Evolutionary conservation across 1,140 invertebrate genomes (phyloP).

Genomic region (Vanessa tameamea): DNA sequence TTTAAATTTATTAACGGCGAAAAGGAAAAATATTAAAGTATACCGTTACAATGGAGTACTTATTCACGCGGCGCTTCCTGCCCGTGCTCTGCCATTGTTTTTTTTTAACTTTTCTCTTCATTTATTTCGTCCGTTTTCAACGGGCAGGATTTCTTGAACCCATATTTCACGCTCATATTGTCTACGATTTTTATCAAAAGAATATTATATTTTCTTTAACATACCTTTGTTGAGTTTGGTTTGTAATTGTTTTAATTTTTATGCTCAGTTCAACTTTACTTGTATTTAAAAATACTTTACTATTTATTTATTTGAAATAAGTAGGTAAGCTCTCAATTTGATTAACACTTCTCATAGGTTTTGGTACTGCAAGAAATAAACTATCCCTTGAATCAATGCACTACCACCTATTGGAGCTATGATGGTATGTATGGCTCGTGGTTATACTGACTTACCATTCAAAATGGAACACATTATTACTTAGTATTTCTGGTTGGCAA

Average conservation of each 20-base stretch:
- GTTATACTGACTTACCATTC: too few species aligned
- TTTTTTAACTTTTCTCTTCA: constrained; percentile 71
- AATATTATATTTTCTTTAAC: constrained; percentile 34
- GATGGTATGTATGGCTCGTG: too few species aligned
- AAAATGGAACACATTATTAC: too few species aligned
- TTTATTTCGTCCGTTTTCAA: constrained; percentile 64
- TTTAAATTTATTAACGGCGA: constrained; percentile 44
- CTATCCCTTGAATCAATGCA: too few species aligned
- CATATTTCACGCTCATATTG: constrained; percentile 79
- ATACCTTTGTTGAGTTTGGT: constrained; percentile 13
- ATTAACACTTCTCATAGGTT: too few species aligned
- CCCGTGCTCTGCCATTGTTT: constrained; percentile 58
- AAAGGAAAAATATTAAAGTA: constrained; percentile 49
- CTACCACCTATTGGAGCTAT: too few species aligned
- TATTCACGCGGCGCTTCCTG: constrained; percentile 73
- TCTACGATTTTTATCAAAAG: constrained; percentile 55
- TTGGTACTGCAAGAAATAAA: too few species aligned
- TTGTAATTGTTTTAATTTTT: not conserved
- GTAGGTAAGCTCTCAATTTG: too few species aligned
- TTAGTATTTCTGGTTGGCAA: too few species aligned
- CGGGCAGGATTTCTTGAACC: constrained; percentile 73
- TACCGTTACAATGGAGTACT: constrained; percentile 57
- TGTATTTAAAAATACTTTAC: too few species aligned
- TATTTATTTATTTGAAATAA: not conserved
- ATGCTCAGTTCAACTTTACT: too few species aligned